Percentiles rank a stretch among this genome's conserved stretches.
Conservation (phyloP, 2,113 vertebrate genomes). For the Pollachius pollachius region DNA sequence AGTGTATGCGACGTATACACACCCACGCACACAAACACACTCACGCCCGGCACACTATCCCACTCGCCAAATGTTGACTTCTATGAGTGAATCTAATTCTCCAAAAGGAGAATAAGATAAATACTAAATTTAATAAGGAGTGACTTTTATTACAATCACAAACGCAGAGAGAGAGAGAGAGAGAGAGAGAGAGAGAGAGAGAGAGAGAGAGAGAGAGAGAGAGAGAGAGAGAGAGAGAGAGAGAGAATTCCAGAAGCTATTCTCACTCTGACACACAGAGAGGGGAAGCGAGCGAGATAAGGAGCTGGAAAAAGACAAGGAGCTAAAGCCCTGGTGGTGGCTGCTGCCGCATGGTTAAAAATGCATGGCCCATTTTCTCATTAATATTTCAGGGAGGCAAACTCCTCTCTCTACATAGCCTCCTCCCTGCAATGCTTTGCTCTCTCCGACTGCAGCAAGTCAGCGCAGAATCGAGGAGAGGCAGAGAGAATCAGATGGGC, state of each 20-base stretch:
- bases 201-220: too few species aligned
- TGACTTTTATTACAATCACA: too few species aligned
- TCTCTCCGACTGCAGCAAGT: conserved; percentile 11
- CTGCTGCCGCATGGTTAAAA: conserved; percentile 52
- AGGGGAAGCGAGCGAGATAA: not conserved
- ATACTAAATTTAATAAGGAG: not conserved
- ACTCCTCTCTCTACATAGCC: conserved; percentile 18
- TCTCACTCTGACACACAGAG: not conserved
- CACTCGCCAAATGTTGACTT: not conserved
- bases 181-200: too few species aligned
- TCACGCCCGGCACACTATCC: too few species aligned
- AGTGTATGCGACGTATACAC: too few species aligned
- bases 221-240: too few species aligned
- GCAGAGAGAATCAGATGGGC: too few species aligned
- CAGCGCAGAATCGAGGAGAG: too few species aligned
- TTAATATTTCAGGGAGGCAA: conserved; percentile 63
- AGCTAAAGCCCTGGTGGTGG: not conserved
- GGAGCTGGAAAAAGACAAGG: not conserved
- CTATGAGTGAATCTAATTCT: not conserved
- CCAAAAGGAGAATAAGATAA: not conserved
- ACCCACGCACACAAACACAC: too few species aligned
- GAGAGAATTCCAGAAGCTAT: too few species aligned
- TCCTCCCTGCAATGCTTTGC: conserved; percentile 33
- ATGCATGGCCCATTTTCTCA: conserved; percentile 61
- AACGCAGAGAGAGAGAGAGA: too few species aligned